These are phyloP conservation scores for Sitobion miscanthi DNA, from an alignment of 1,140 invertebrate genomes.

Conservation along the genomic window DNA sequence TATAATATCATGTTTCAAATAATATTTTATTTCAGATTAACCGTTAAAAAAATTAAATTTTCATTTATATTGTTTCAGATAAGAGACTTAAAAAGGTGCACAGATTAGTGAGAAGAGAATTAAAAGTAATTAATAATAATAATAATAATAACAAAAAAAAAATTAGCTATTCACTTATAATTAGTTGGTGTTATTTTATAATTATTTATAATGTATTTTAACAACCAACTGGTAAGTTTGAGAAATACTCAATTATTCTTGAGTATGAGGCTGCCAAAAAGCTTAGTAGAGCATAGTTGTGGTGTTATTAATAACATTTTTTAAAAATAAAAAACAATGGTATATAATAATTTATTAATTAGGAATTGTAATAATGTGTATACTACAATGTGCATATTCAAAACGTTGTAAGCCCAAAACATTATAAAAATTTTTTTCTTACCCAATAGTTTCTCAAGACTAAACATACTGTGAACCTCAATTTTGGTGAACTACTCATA, in stretches of 20 bases:
- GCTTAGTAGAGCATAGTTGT: slow-evolving; percentile 37
- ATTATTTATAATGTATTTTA: slow-evolving; percentile 12
- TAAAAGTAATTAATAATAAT: slow-evolving; percentile 40
- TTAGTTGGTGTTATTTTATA: slow-evolving; percentile 30
- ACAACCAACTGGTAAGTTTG: slow-evolving; percentile 28
- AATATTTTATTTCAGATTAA: slow-evolving; percentile 9
- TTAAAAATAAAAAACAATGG: neutral
- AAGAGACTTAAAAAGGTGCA: slow-evolving; percentile 49
- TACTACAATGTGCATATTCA: neutral
- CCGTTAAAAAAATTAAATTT: neutral
- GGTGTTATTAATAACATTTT: slow-evolving; percentile 2
- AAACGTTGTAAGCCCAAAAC: neutral
- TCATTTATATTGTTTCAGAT: slow-evolving; percentile 48
- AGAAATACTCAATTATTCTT: slow-evolving; percentile 35
- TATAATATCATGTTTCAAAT: neutral
- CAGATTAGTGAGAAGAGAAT: slow-evolving; percentile 56
- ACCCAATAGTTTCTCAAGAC: neutral
- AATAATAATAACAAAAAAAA: neutral
- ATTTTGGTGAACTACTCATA: neutral
- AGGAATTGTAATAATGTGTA: slow-evolving; percentile 4
- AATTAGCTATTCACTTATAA: slow-evolving; percentile 25
- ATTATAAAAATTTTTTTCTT: slow-evolving; percentile 5
- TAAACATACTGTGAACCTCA: neutral
- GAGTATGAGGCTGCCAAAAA: neutral
- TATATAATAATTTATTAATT: slow-evolving; percentile 21